Evolutionary conservation across 2,797 vertebrate genomes (phyloP).

Genomic region (Allobates femoralis): DNA sequence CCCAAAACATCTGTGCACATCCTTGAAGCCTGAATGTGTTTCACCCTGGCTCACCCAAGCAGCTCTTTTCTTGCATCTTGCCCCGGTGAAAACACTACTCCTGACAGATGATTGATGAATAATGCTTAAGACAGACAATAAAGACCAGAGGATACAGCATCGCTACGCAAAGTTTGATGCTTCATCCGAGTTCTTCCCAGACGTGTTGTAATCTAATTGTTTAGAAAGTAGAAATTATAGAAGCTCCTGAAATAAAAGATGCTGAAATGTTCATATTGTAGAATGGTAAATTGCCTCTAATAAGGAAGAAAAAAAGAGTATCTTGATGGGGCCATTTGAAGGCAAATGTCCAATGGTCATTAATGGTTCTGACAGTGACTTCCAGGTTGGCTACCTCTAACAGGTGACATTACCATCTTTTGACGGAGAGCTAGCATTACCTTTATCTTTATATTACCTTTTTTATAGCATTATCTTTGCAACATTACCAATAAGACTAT

Average conservation of each 20-base stretch:
- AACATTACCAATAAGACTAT: too few relatives aligned
- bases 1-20: slow-evolving; percentile 54
- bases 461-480: too few relatives aligned
- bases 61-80: slow-evolving; percentile 49
- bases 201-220: slow-evolving; percentile 1
- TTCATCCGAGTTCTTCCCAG: slow-evolving; percentile 33
- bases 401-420: too few relatives aligned
- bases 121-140: slow-evolving; percentile 39
- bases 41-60: slow-evolving; percentile 38
- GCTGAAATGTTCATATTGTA: background rate
- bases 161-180: slow-evolving; percentile 33
- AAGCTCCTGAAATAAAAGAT: background rate
- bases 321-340: too few relatives aligned
- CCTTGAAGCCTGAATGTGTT: slow-evolving; percentile 50
- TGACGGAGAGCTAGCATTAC: too few relatives aligned
- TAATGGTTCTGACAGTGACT: too few relatives aligned
- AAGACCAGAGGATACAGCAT: slow-evolving; percentile 38
- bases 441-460: too few relatives aligned
- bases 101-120: slow-evolving; percentile 59
- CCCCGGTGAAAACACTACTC: slow-evolving; percentile 9
- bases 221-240: background rate
- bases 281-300: too few relatives aligned
- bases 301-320: too few relatives aligned
- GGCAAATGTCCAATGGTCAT: too few relatives aligned
- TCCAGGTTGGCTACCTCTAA: too few relatives aligned